phyloP scores from a whole-genome alignment of 2,113 vertebrate genomes.

The Hippolais icterina region DNA sequence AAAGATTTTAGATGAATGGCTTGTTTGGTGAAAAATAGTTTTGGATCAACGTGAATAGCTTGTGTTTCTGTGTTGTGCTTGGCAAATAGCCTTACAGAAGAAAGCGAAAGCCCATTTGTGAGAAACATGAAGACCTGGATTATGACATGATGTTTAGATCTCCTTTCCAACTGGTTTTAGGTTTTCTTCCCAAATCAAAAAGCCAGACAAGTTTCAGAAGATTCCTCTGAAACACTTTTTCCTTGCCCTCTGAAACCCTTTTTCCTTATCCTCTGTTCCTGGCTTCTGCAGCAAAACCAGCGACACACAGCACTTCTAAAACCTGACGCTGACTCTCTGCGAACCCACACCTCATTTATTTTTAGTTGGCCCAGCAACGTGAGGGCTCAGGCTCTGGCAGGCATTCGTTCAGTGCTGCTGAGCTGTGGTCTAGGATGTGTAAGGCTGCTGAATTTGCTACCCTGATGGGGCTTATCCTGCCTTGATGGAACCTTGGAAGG shows the following conservation, averaged over 20 bases:
- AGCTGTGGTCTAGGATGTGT: background rate
- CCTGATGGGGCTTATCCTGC: background rate
- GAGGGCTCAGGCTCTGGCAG: background rate
- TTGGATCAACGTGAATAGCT: background rate
- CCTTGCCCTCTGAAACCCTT: background rate
- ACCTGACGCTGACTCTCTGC: background rate
- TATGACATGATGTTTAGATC: slow-evolving; percentile 32
- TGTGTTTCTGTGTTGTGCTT: slow-evolving; percentile 36
- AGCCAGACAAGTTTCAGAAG: background rate
- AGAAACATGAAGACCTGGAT: slow-evolving; percentile 26
- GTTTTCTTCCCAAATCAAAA: slow-evolving; percentile 36
- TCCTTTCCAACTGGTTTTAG: slow-evolving; percentile 12
- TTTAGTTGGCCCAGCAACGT: background rate
- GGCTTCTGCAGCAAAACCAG: background rate
- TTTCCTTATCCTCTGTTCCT: background rate
- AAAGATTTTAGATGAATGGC: slow-evolving; percentile 25
- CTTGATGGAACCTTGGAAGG: background rate
- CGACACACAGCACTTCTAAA: background rate
- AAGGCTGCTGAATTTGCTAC: background rate
- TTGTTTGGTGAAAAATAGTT: slow-evolving; percentile 31
- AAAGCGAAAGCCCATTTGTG: slow-evolving; percentile 27
- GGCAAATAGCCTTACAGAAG: slow-evolving; percentile 6
- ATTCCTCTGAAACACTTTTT: background rate
- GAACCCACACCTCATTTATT: background rate
- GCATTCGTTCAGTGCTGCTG: accelerated